Evolutionary conservation across 2,113 vertebrate species (phyloP), one percentile per base, ranked within the genome.

Genomic region (Myotis yumanensis): DNA sequence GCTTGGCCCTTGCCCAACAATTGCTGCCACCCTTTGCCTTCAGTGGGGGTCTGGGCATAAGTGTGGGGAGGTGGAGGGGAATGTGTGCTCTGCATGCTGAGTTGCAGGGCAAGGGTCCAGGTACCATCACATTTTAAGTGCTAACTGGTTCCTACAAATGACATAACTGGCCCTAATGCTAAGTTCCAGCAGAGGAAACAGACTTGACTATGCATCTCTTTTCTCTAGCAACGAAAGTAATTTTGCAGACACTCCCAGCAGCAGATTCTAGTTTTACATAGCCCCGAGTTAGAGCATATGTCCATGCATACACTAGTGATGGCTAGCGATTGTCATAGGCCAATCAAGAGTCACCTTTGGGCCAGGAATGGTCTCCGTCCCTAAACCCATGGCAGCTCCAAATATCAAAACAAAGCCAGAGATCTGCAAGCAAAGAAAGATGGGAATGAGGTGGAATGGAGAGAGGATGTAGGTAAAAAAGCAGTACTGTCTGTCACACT

Each of bases 31-130:
- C 15, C 1, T 69, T 43, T 64, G 10, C 20, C 52, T 83, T 23
- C 18, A 35, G 6, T 0, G 2, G 25, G 28, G 12, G 0, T 54
- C 25, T 64, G 22, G 12, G 1, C 0, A 3, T 30, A 30, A 23
- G 30, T 75, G 2, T 7, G 48, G 25, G 37, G 23, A 73, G 12
- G 3, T 0, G 35, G 2, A 52, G 15, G 23, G 35, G 69, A 64
- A 17, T 22, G 3, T 76, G 7, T 22, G 0, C 1, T 59, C 22
- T 93, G 15, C 11, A 25, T 52, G 11, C 43, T 81, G 81, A 80
- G 48, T 32, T 43, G 8, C 9, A 32, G 11, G 18, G 20, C 0
- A 0, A 37, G 35, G 15, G 17, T 37, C 40, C 62, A 5, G 4
- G 9, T 83, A 23, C 8, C 25, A 48, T 83, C 59, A 80, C 7